Evolutionary conservation across 1,140 invertebrate species (phyloP), one percentile per base, ranked within the genome.

Genomic region (Anastrepha obliqua): DNA sequence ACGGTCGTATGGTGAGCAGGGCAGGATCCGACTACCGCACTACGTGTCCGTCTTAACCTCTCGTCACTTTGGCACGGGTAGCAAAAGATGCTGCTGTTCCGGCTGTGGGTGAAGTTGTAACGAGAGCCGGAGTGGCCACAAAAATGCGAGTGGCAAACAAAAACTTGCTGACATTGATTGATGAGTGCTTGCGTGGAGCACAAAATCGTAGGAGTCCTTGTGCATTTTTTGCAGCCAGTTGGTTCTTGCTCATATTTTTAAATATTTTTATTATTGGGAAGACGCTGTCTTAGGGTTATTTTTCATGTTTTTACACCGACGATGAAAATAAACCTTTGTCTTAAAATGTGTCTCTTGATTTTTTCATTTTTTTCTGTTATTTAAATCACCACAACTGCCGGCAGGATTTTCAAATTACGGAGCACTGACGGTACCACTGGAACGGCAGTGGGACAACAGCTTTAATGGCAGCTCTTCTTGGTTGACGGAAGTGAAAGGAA

Each of bases 91-190:
- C 29, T 29, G 29, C 29, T 29, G 29, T 29, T 29, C 29, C 29
- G 29, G 29, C 29, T 29, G n/a, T 64, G 62, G 9, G 5, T 17
- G 20, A 8, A 67, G 65, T 29, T 6, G 39, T 39, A 20, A 20
- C 4, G 3, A 42, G 20, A 67, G 6, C 17, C 4, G 15, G 29
- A 5, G 65, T 9, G 65, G 3, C 29, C 29, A 9, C 29, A 42
- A 39, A 67, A 67, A 67, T 29, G 65, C 13, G 65, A 3, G 9
- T 5, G 20, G 0, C 5, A n/a, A n/a, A 62, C 15, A 64, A 64
- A 64, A 64, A 13, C 65, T 1, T 20, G 39, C 65, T 67, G 65
- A 42, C 65, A 67, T 39, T 67, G 65, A 67, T 67, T 67, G 65
- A 67, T 67, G 65, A 67, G 9, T 67, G 65, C 20, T 29, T 67